Percentiles rank a stretch among this genome's conserved stretches.
These are phyloP conservation scores for Nycticryphes semicollaris DNA, from an alignment of 2,113 vertebrate species.

Conservation along the genomic window DNA sequence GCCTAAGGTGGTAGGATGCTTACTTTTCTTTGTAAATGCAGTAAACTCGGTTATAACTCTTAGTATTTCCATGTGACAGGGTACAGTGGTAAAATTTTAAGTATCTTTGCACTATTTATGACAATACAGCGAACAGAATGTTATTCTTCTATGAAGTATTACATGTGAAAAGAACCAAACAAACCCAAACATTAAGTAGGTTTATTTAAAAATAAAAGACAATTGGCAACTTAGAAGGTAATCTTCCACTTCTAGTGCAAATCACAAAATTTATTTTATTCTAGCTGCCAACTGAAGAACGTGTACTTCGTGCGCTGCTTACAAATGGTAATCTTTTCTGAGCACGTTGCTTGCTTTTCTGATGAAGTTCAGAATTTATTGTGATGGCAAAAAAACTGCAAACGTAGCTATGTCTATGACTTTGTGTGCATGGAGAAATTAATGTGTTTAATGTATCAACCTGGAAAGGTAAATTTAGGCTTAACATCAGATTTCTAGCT, in stretches of 20 bases:
- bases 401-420: neutral
- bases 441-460: neutral
- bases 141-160: neutral
- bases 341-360: neutral
- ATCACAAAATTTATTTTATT: neutral
- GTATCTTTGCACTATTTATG: neutral
- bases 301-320: neutral
- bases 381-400: neutral
- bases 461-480: neutral
- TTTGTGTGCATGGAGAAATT: neutral
- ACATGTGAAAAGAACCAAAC: neutral
- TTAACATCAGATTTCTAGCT: neutral
- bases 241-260: neutral
- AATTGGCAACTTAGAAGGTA: neutral
- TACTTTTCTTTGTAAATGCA: neutral
- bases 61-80: neutral
- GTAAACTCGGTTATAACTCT: neutral
- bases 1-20: neutral
- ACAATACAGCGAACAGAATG: neutral
- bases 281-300: neutral
- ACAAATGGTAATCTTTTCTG: neutral
- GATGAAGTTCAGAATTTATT: neutral
- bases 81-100: neutral
- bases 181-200: neutral
- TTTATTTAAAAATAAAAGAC: neutral